Evolutionary conservation across 1,140 invertebrate genomes (phyloP).

Genomic region (Acromyrmex charruanus): DNA sequence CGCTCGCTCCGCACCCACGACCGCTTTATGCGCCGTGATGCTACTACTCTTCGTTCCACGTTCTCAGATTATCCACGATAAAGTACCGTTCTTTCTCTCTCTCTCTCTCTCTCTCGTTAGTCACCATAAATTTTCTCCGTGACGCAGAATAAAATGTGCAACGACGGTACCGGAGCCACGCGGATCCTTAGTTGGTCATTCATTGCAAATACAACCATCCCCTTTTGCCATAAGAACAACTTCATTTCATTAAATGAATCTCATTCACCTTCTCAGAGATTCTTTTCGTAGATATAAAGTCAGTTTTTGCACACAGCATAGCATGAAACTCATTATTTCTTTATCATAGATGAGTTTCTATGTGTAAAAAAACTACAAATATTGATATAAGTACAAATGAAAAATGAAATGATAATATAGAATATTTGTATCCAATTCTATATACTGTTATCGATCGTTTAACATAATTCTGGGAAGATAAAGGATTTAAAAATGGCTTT

Average conservation of each 20-base stretch:
- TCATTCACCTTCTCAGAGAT: background rate
- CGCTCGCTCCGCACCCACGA: constrained; percentile 27
- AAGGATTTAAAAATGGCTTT: background rate
- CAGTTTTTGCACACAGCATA: background rate
- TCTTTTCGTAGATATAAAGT: background rate
- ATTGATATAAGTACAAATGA: background rate
- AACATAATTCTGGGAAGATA: background rate
- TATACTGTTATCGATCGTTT: background rate
- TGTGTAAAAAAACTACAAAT: background rate
- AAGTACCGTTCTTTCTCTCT: constrained; percentile 31
- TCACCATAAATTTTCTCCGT: constrained; percentile 45
- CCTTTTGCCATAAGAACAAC: background rate
- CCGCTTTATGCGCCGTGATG: constrained; percentile 16
- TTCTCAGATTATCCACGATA: constrained; percentile 69
- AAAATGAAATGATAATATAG: background rate
- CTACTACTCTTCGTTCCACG: constrained; percentile 43
- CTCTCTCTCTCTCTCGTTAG: constrained; percentile 2
- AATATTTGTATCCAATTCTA: constrained; percentile 2
- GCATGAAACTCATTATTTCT: background rate
- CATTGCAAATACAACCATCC: background rate
- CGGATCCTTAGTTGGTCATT: background rate
- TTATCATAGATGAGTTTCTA: background rate
- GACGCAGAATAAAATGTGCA: constrained; percentile 52
- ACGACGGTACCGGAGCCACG: background rate
- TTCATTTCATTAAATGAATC: constrained; percentile 18